Percentiles rank a stretch among this genome's conserved stretches.
Conservation (phyloP, 2,888 invertebrate species). For the Sminthurinus aureus region DNA sequence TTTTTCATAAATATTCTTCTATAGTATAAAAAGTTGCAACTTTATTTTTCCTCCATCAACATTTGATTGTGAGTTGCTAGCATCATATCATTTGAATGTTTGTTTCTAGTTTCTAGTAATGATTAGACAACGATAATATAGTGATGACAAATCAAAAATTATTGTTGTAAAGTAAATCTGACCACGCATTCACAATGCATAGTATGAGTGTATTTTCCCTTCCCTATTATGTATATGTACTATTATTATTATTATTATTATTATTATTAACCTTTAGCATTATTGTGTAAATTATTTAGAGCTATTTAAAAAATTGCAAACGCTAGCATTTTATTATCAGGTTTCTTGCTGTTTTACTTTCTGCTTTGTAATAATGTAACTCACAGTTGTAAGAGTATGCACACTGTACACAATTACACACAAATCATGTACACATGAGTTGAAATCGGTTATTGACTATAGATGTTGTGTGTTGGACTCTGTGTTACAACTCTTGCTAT, state of each 20-base stretch:
- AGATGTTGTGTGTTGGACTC: not conserved
- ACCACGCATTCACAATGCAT: not conserved
- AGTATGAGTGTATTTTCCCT: not conserved
- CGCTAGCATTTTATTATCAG: not conserved
- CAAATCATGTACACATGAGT: not conserved
- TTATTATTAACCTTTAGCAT: too few species aligned
- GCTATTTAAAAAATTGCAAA: too few species aligned
- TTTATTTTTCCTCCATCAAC: too few species aligned
- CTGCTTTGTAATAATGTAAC: not conserved
- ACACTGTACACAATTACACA: not conserved
- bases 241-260: not conserved
- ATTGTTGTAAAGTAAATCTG: not conserved
- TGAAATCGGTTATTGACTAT: slow-evolving; percentile 16
- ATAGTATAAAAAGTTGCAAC: too few species aligned
- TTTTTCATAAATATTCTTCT: too few species aligned
- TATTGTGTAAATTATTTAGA: too few species aligned
- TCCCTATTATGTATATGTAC: not conserved
- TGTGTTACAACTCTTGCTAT: not conserved
- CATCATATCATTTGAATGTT: too few species aligned
- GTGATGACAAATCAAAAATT: not conserved
- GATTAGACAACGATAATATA: slow-evolving; percentile 10
- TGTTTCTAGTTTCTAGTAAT: not conserved
- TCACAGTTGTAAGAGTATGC: not conserved
- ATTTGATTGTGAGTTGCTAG: too few species aligned
- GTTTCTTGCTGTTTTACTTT: not conserved